Evolutionary conservation across 2,797 vertebrate species (phyloP), one percentile per base, ranked within the genome.

Genomic region (Acipenser transmontanus): DNA sequence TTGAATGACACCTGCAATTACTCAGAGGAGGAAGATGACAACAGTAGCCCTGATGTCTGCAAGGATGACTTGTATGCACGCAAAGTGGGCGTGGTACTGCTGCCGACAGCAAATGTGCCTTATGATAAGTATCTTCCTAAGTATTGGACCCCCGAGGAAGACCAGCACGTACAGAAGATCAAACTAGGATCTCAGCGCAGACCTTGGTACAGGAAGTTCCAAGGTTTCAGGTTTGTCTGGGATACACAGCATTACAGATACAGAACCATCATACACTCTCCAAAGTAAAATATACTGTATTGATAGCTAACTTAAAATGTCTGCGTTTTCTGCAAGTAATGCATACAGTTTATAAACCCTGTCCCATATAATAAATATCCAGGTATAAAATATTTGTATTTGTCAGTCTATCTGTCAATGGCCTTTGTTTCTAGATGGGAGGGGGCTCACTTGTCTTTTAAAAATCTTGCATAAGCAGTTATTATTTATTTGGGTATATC

Each of bases 151-250:
- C 90, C 92, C 1, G 92, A 94, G 62, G 90, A 92, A 76, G 93
- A 92, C 62, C 9, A 84, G 61, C 89, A 89, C 50, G 84, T 93
- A 83, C 94, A 91, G 87, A 93, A 91, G 82, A 88, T 94, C 79
- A 93, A 90, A 76, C 87, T 89, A 70, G 90, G 89, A 71, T 91
- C 91, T 70, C 90, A 89, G 87, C 91, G 81, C 79, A 93, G 93
- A 78, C 92, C 94, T 3, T 98, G 95, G 95, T 98, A 97, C 89
- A 94, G 91, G 82, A 93, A 96, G 83, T 93, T 98, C 86, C 95
- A 98, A 90, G 94, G 94, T 78, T 94, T 97, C 94, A 98, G 95
- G 95, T 98, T 91, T 90, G 95, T 98, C 72, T 6, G 11, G 49
- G 57, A 48, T 10, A 12, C 7, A n/a, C 48, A 7, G 63, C 50